Percentiles rank a stretch among this genome's conserved stretches.
These are phyloP conservation scores for Machimus rusticus DNA, from an alignment of 2,888 invertebrate species.

Conservation along the genomic window DNA sequence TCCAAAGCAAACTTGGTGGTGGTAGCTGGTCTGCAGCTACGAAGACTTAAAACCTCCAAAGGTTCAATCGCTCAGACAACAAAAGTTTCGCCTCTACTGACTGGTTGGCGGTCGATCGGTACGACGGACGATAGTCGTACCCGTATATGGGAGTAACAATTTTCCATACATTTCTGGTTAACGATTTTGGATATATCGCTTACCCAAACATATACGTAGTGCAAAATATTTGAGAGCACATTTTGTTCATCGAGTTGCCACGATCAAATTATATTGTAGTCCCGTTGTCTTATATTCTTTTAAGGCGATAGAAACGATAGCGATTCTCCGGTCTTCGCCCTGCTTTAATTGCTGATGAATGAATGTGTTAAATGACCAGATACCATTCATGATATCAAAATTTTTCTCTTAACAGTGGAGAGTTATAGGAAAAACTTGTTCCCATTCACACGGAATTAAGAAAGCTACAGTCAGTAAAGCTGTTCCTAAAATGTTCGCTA, in stretches of 20 bases:
- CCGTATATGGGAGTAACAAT: conserved; percentile 35
- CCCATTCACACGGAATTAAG: neutral
- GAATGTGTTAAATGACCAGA: neutral
- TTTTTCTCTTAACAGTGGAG: neutral
- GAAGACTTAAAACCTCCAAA: neutral
- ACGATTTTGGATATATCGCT: conserved; percentile 21
- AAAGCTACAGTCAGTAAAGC: neutral
- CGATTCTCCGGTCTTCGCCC: neutral
- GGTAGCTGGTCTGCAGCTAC: neutral
- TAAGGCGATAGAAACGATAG: neutral
- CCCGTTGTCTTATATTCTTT: conserved; percentile 27
- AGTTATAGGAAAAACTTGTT: neutral
- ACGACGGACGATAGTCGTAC: conserved; percentile 9
- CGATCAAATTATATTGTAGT: neutral
- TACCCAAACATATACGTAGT: neutral
- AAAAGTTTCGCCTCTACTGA: conserved; percentile 26
- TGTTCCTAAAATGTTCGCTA: neutral
- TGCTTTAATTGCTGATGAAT: conserved; percentile 7
- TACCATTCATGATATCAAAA: neutral
- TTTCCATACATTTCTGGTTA: conserved; percentile 34
- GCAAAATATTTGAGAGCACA: conserved; percentile 9
- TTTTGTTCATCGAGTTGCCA: neutral
- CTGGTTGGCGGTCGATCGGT: conserved; percentile 4
- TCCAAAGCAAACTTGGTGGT: neutral
- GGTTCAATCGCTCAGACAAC: conserved; percentile 33